A percentile compares a stretch with the other conserved stretches of the same genome.
Conservation (phyloP, 2,113 vertebrate genomes). For the Deroptyus accipitrinus region DNA sequence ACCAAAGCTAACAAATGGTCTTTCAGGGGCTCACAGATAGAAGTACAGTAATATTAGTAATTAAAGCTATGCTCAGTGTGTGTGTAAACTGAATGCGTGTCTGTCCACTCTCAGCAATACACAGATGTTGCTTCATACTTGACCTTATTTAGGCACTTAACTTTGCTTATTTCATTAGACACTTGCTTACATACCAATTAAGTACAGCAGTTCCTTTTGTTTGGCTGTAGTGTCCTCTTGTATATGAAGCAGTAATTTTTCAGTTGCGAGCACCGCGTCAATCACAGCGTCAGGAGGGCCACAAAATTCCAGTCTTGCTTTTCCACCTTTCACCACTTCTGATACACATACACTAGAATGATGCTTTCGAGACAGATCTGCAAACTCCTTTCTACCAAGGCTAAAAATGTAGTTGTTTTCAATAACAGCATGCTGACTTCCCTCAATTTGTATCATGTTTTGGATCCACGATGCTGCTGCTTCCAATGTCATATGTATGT, state of each 20-base stretch:
- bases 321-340: conserved; percentile 65
- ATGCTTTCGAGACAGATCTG: conserved; percentile 35
- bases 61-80: neutral
- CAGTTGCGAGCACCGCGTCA: conserved; percentile 62
- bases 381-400: conserved; percentile 71
- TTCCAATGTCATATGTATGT: neutral
- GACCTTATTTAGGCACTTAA: neutral
- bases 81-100: neutral
- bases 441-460: neutral
- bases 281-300: conserved; percentile 38
- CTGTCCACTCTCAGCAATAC: neutral
- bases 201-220: conserved; percentile 53
- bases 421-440: neutral
- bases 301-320: conserved; percentile 61
- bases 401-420: conserved; percentile 79
- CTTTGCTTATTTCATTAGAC: neutral
- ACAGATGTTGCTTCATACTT: neutral
- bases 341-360: conserved; percentile 10
- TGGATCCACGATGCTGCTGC: conserved; percentile 78
- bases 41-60: neutral
- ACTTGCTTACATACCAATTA: conserved; percentile 62
- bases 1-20: neutral
- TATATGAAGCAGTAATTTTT: conserved; percentile 76
- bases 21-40: neutral
- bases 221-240: conserved; percentile 63